These are phyloP conservation scores for Phrynocephalus vlangalii DNA, from an alignment of 2,797 vertebrate genomes.

Conservation along the genomic window DNA sequence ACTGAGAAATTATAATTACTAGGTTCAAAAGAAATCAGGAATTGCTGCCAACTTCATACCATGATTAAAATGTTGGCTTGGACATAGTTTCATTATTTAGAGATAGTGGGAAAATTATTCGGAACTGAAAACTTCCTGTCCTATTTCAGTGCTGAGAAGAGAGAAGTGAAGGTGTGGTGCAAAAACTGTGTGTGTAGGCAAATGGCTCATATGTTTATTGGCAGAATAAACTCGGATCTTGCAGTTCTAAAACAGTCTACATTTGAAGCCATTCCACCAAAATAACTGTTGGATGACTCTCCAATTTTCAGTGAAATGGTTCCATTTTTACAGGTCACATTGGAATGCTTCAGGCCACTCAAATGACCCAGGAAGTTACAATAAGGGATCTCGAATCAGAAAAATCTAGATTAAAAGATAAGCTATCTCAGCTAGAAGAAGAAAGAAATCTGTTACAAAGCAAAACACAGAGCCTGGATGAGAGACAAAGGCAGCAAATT, in stretches of 20 bases:
- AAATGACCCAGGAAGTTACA: slow-evolving; percentile 97
- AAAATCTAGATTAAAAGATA: slow-evolving; percentile 92
- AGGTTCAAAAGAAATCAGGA: neutral
- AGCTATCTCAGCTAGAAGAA: slow-evolving; percentile 91
- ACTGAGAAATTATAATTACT: neutral
- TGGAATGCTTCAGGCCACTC: slow-evolving; percentile 96
- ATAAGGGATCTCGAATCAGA: slow-evolving; percentile 97
- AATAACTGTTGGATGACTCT: neutral
- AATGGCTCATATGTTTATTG: neutral
- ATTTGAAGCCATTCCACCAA: neutral
- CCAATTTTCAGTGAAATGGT: slow-evolving; percentile 56
- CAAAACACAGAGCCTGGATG: slow-evolving; percentile 91
- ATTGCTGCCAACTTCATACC: neutral
- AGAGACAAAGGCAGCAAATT: slow-evolving; percentile 92
- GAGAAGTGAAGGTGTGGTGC: neutral
- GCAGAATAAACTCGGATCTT: neutral
- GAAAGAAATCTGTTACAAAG: slow-evolving; percentile 89
- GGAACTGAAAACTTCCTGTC: neutral
- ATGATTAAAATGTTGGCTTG: neutral
- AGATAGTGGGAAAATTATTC: neutral
- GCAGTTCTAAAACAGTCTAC: neutral
- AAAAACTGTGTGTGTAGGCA: neutral
- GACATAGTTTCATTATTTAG: neutral
- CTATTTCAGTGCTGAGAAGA: neutral
- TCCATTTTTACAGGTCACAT: slow-evolving; percentile 88